A percentile compares a stretch with the other conserved stretches of the same genome.
Evolutionary conservation across 2,888 invertebrate species (phyloP).

Genomic region (Trichogramma dendrolimi): DNA sequence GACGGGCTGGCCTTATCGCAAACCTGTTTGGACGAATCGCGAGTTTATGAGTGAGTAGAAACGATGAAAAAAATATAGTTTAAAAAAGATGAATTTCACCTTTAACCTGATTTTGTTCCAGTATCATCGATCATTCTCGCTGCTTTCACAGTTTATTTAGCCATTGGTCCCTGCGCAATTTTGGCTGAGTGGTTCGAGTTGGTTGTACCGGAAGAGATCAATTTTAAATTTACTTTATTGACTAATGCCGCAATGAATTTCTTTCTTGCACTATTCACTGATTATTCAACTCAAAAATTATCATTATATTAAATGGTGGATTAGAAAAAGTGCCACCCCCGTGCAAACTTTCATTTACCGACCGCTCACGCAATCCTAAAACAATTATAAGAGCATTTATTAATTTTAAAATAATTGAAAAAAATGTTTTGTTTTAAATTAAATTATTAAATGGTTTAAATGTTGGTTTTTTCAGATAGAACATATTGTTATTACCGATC

Average conservation of each 20-base stretch:
- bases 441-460: background rate
- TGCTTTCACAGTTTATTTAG: conserved; percentile 65
- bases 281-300: conserved; percentile 58
- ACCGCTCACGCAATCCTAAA: too few relatives aligned
- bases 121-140: conserved; percentile 65
- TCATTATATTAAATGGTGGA: too few relatives aligned
- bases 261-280: conserved; percentile 57
- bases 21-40: conserved; percentile 76
- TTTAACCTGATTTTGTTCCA: conserved; percentile 55
- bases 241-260: conserved; percentile 57
- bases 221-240: conserved; percentile 57
- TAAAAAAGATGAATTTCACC: too few relatives aligned
- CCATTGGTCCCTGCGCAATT: conserved; percentile 64
- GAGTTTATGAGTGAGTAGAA: conserved; percentile 33
- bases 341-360: too few relatives aligned
- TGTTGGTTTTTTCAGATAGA: background rate
- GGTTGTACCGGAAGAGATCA: conserved; percentile 60
- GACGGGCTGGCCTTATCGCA: conserved; percentile 84
- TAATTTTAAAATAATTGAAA: background rate
- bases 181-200: conserved; percentile 63
- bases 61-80: too few relatives aligned
- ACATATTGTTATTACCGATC: too few relatives aligned
- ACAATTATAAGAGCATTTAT: conserved; percentile 27
- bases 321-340: too few relatives aligned
- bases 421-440: background rate